phyloP scores from a whole-genome alignment of 2,113 vertebrate genomes.

The Notarius quadriscutis region DNA sequence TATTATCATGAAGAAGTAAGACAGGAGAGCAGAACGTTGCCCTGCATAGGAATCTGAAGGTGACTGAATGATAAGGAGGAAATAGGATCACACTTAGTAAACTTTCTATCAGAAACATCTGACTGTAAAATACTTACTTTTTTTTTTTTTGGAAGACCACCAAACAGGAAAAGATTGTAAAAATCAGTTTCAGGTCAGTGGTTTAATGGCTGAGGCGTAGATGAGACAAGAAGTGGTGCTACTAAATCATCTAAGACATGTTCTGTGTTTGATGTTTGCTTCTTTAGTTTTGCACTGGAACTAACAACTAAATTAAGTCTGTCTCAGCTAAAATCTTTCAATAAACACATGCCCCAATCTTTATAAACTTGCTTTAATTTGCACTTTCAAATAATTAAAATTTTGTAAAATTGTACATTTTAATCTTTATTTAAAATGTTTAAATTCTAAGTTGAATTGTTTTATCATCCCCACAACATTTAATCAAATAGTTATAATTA shows the following conservation, averaged over 20 bases:
- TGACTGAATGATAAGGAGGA: not conserved
- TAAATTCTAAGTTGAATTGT: not conserved
- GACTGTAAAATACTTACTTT: not conserved
- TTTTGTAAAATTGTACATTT: no score
- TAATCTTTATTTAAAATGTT: no score
- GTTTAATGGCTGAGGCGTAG: not conserved
- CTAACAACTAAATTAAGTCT: not conserved
- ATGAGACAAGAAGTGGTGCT: not conserved
- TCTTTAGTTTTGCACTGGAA: not conserved
- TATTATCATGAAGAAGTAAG: slow-evolving; percentile 32
- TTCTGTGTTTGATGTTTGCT: not conserved
- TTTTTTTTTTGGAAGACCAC: not conserved
- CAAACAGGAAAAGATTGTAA: not conserved
- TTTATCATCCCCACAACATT: not conserved
- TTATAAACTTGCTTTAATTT: not conserved
- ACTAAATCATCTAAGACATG: not conserved
- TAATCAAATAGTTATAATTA: not conserved
- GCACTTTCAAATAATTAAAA: no score
- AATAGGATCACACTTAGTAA: slow-evolving; percentile 13
- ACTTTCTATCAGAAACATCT: slow-evolving; percentile 5
- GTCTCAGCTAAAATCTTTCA: not conserved
- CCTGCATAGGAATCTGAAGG: not conserved
- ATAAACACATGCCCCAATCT: not conserved
- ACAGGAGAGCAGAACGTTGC: slow-evolving; percentile 2
- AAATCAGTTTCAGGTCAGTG: not conserved